Evolutionary conservation across 2,113 vertebrate genomes (phyloP).

Genomic region (Crotophaga sulcirostris): DNA sequence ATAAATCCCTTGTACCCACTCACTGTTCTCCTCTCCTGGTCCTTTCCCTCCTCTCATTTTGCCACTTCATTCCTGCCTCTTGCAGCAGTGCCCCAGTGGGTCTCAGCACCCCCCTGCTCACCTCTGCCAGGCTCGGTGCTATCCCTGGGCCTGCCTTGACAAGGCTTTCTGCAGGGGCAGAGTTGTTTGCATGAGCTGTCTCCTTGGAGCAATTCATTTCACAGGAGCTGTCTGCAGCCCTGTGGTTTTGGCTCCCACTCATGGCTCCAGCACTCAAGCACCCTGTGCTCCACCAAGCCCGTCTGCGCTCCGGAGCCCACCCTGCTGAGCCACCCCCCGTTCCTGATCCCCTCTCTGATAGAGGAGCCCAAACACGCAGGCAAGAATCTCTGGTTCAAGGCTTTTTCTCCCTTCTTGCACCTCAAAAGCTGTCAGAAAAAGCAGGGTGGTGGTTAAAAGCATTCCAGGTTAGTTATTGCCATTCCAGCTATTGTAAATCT

Average conservation of each 20-base stretch:
- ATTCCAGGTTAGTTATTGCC: background rate
- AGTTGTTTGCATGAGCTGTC: background rate
- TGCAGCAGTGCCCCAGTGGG: background rate
- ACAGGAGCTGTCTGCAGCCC: background rate
- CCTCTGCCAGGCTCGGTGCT: background rate
- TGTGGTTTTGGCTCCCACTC: background rate
- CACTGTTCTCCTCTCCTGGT: background rate
- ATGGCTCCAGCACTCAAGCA: background rate
- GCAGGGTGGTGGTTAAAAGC: background rate
- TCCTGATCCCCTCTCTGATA: background rate
- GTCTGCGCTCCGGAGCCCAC: background rate
- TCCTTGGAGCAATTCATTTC: background rate
- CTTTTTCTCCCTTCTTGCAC: background rate
- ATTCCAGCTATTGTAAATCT: background rate
- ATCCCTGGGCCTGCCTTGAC: background rate
- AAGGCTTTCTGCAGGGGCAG: background rate
- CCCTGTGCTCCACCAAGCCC: background rate
- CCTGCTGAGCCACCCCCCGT: rapidly evolving
- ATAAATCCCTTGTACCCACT: too few relatives aligned
- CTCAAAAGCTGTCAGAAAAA: background rate
- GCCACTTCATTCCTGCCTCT: background rate
- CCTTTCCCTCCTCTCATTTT: background rate
- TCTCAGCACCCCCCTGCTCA: background rate
- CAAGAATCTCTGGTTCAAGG: background rate
- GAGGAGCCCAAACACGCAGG: background rate